These are phyloP conservation scores for Ciconia boyciana DNA, from an alignment of 2,113 vertebrate genomes.

Conservation along the genomic window DNA sequence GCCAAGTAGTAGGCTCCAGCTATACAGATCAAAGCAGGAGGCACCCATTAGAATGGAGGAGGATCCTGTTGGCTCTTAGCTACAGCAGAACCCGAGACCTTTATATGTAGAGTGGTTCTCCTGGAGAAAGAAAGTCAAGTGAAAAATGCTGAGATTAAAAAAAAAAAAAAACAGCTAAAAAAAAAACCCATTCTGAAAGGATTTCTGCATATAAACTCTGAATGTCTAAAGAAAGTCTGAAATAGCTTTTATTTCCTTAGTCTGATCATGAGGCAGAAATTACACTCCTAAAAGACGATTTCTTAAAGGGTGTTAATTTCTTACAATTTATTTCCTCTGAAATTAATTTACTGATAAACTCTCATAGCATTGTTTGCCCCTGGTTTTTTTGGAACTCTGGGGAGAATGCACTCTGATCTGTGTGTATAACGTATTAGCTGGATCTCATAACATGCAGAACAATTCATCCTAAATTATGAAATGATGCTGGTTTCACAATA, in stretches of 20 bases:
- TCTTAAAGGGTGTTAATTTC: not conserved
- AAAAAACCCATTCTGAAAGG: too few species aligned
- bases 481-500: not conserved
- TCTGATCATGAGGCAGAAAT: not conserved
- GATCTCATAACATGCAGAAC: not conserved
- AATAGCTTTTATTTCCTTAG: not conserved
- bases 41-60: not conserved
- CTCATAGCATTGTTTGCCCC: fast-evolving
- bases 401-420: not conserved
- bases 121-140: not conserved
- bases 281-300: not conserved
- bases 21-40: not conserved
- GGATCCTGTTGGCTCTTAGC: not conserved
- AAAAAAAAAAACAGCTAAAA: not conserved
- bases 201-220: not conserved
- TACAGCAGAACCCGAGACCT: not conserved
- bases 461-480: fast-evolving
- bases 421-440: not conserved
- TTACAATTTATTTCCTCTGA: not conserved
- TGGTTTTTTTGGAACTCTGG: not conserved
- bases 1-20: not conserved
- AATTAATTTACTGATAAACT: not conserved
- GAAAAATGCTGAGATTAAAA: not conserved
- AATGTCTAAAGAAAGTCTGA: not conserved
- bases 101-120: fast-evolving